phyloP scores from a whole-genome alignment of 2,888 invertebrate species.

The Acanthoscelides obtectus region DNA sequence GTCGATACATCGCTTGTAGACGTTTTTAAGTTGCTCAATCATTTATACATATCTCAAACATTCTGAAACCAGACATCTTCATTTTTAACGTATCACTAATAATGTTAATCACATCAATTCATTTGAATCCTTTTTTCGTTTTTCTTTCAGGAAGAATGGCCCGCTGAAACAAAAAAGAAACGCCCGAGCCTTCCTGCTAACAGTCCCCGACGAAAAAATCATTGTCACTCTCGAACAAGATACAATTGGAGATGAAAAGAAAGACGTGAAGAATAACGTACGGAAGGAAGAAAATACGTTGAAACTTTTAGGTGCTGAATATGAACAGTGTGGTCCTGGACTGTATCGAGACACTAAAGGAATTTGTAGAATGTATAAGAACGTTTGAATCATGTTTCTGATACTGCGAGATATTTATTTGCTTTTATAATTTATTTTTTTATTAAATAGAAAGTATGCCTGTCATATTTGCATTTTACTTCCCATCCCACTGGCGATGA shows the following conservation, averaged over 20 bases:
- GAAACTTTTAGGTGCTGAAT: conserved; percentile 58
- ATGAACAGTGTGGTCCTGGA: conserved; percentile 72
- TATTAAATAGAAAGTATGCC: not conserved
- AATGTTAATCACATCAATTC: no score
- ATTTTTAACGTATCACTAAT: no score
- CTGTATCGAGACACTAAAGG: conserved; percentile 64
- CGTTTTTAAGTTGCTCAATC: no score
- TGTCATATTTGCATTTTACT: not conserved
- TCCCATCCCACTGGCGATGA: no score
- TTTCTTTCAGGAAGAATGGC: conserved; percentile 1
- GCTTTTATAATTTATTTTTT: not conserved
- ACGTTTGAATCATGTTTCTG: not conserved
- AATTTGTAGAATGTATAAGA: conserved; percentile 46
- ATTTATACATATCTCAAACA: no score
- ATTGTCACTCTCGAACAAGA: conserved; percentile 24
- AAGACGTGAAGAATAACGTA: conserved; percentile 25
- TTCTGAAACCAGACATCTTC: no score
- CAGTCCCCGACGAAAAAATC: conserved; percentile 34
- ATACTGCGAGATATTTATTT: not conserved
- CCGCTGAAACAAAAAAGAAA: conserved; percentile 14
- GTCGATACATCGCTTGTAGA: no score
- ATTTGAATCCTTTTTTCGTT: conserved; percentile 2
- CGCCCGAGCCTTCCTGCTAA: conserved; percentile 34
- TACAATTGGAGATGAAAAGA: conserved; percentile 28
- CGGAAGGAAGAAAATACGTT: conserved; percentile 38